Base-by-base conservation (phyloP, 2,888 invertebrate species). In the Cryptocephalus moraei region DNA sequence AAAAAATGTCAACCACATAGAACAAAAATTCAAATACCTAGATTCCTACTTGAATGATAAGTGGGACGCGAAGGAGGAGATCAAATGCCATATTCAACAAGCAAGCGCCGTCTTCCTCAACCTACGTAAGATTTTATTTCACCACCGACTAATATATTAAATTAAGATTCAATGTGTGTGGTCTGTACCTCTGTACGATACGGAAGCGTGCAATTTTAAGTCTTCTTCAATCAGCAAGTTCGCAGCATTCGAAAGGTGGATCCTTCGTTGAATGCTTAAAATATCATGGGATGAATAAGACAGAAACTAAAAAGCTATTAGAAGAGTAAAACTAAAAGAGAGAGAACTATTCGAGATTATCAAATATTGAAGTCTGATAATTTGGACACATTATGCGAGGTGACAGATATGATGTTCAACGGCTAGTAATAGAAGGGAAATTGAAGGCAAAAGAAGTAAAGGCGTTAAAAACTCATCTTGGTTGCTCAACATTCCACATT, bases 151-250 rank as follows among this genome's bases (percentile, higher is more conserved):
- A 36, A 6, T n/a, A 36, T 36, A 36, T 40, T 12, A 40, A 40
- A 40, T 13, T 40, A 8, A 40, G 13, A 40, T 40, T 3, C 2
- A 40, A 14, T 40, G 8, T 10, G 40, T 40, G 40, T 40, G 40
- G 40, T 2, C 6, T 8, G 40, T 40, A 13, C 40, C 8, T 40
- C 2, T n/a, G n/a, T n/a, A n/a, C n/a, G 36, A 11, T 6, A n/a
- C 6, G n/a, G 36, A 36, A 36, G 36, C 54, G 47, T 45, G 45
- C 6, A 32, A 32, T 38, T 4, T 44, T 39, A 44, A 44, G 10
- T 36, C 32, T 1, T 36, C 13, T 8, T 13, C 31, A 13, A 13
- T 44, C 10, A 38, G 36, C 36, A n/a, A 36, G 14, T 11, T 34
- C 14, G 39, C 31, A 38, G 12, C 36, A 12, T 44, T 38, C 39